Percentiles rank a stretch among this genome's conserved stretches.
These are phyloP conservation scores for Manduca sexta DNA, from an alignment of 1,140 invertebrate genomes.

Conservation along the genomic window DNA sequence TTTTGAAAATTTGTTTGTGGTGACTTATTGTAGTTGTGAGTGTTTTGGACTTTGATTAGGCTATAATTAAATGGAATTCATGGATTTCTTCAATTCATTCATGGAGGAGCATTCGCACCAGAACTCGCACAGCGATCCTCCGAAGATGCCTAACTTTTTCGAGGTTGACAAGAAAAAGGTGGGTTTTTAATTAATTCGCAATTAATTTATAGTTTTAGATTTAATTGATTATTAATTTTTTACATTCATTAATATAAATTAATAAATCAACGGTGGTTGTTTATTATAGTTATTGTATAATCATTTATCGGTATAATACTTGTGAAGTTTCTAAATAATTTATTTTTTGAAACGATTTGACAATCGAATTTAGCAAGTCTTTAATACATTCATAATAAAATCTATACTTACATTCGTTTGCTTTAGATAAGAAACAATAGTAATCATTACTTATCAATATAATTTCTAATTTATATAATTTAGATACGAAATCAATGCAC, in stretches of 20 bases:
- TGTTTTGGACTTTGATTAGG: constrained; percentile 25
- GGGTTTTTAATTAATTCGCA: constrained; percentile 12
- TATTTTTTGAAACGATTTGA: too few relatives aligned
- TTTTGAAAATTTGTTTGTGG: constrained; percentile 23
- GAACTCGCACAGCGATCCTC: constrained; percentile 35
- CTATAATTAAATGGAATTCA: constrained; percentile 48
- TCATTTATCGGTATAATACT: too few relatives aligned
- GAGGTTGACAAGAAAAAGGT: constrained; percentile 65
- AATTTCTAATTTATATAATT: constrained; percentile 15
- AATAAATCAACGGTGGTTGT: background rate
- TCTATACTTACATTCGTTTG: too few relatives aligned
- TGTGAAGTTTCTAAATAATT: too few relatives aligned
- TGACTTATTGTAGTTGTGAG: constrained; percentile 22
- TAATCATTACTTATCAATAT: constrained; percentile 3
- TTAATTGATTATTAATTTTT: too few relatives aligned
- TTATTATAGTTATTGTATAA: too few relatives aligned
- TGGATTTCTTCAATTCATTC: constrained; percentile 54
- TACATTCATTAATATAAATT: too few relatives aligned
- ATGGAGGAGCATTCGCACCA: constrained; percentile 48
- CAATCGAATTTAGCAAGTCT: too few relatives aligned
- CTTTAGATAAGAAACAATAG: too few relatives aligned
- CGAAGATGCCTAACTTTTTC: constrained; percentile 60
- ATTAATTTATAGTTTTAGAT: background rate
- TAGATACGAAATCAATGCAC: background rate
- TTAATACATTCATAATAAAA: too few relatives aligned